Percentiles rank a stretch among this genome's conserved stretches.
phyloP scores from a whole-genome alignment of 2,888 invertebrate genomes.

The Leucoma salicis region DNA sequence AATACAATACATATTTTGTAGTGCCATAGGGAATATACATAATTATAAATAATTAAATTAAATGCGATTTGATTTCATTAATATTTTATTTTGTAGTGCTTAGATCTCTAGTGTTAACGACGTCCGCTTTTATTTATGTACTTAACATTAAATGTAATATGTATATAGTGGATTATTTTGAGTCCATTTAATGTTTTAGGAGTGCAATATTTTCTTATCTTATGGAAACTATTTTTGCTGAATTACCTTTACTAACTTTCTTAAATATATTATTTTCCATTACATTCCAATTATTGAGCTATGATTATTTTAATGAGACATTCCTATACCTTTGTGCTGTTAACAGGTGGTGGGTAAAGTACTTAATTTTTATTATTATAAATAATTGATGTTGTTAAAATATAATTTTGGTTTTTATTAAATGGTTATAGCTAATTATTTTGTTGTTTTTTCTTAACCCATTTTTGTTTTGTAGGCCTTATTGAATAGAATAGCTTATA shows the following conservation, averaged over 20 bases:
- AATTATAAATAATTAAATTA: slow-evolving; percentile 39
- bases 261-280: not conserved
- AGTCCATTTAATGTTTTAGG: slow-evolving; percentile 24
- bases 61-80: not conserved
- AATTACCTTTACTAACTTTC: slow-evolving; percentile 5
- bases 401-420: slow-evolving; percentile 70
- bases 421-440: slow-evolving; percentile 61
- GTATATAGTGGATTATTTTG: slow-evolving; percentile 18
- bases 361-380: slow-evolving; percentile 54
- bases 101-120: slow-evolving; percentile 45
- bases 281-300: slow-evolving; percentile 9
- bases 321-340: slow-evolving; percentile 36
- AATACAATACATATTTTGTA: slow-evolving; percentile 47
- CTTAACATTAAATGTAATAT: slow-evolving; percentile 3
- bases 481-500: slow-evolving; percentile 3
- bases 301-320: slow-evolving; percentile 20
- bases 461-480: slow-evolving; percentile 12
- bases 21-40: slow-evolving; percentile 61
- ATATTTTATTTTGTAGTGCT: slow-evolving; percentile 35
- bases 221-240: slow-evolving; percentile 1
- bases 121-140: slow-evolving; percentile 44
- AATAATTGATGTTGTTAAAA: slow-evolving; percentile 54
- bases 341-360: slow-evolving; percentile 64
- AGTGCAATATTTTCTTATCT: slow-evolving; percentile 30
- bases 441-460: slow-evolving; percentile 46